Evolutionary conservation across 1,140 invertebrate species (phyloP).

Genomic region (Rhopalosiphum padi): DNA sequence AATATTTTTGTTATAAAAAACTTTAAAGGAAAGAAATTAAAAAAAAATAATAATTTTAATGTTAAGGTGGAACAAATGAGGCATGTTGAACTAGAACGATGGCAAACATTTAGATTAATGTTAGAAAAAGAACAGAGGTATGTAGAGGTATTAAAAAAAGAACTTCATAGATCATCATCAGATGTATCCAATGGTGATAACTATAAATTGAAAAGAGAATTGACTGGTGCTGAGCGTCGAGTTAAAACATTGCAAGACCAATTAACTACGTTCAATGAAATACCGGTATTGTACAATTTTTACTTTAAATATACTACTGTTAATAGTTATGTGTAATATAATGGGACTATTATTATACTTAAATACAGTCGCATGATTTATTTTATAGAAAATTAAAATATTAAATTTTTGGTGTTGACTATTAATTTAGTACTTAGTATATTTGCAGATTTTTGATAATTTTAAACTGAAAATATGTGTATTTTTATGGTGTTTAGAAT

Average conservation of each 20-base stretch:
- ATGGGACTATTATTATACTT: neutral
- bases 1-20: neutral
- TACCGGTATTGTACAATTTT: constrained; percentile 46
- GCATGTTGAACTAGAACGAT: constrained; percentile 77
- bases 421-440: constrained; percentile 14
- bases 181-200: constrained; percentile 64
- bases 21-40: too few species aligned
- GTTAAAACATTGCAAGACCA: constrained; percentile 71
- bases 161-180: constrained; percentile 67
- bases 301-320: neutral
- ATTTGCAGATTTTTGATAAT: constrained; percentile 2
- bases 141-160: constrained; percentile 74
- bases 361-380: neutral
- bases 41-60: neutral
- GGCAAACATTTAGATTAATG: constrained; percentile 80
- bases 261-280: constrained; percentile 62
- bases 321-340: neutral
- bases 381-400: constrained; percentile 17
- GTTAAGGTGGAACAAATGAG: constrained; percentile 71
- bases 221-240: constrained; percentile 70
- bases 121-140: constrained; percentile 80
- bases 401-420: neutral
- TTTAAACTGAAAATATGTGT: neutral
- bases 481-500: neutral
- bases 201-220: constrained; percentile 65